Evolutionary conservation across 2,888 invertebrate genomes (phyloP).

Genomic region (Fragum whitleyi): DNA sequence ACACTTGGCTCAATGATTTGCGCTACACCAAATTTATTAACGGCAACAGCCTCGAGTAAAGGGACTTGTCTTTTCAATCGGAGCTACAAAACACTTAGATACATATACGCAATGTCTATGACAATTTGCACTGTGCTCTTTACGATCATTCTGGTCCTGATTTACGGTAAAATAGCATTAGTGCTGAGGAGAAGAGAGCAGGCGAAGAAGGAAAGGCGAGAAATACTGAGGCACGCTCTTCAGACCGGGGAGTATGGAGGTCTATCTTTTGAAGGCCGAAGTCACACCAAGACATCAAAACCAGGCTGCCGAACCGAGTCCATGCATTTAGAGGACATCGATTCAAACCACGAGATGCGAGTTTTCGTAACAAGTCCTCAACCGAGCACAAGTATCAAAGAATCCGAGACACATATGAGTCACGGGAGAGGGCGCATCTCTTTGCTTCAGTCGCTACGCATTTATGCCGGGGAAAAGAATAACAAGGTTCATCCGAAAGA

Average conservation of each 20-base stretch:
- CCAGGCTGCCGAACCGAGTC: not conserved
- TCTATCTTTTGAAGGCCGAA: not conserved
- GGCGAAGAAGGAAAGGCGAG: not conserved
- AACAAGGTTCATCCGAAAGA: not conserved
- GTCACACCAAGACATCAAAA: not conserved
- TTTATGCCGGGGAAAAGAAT: not conserved
- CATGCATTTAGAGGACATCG: not conserved
- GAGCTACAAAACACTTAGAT: not conserved
- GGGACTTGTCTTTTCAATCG: slow-evolving; percentile 3
- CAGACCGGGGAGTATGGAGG: not conserved
- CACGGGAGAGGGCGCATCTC: not conserved
- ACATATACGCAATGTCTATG: not conserved
- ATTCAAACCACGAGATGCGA: not conserved
- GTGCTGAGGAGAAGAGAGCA: not conserved
- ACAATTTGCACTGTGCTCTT: not conserved
- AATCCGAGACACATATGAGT: not conserved
- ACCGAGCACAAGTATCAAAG: not conserved
- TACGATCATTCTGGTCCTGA: not conserved
- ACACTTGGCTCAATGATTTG: not conserved
- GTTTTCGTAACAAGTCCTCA: not conserved
- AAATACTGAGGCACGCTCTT: not conserved
- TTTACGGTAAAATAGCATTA: not conserved
- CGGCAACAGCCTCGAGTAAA: not conserved
- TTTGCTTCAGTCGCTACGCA: not conserved
- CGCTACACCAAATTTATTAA: not conserved